Percentiles rank a stretch among this genome's conserved stretches.
phyloP scores from a whole-genome alignment of 2,888 invertebrate genomes.

The Auanema freiburgensis region DNA sequence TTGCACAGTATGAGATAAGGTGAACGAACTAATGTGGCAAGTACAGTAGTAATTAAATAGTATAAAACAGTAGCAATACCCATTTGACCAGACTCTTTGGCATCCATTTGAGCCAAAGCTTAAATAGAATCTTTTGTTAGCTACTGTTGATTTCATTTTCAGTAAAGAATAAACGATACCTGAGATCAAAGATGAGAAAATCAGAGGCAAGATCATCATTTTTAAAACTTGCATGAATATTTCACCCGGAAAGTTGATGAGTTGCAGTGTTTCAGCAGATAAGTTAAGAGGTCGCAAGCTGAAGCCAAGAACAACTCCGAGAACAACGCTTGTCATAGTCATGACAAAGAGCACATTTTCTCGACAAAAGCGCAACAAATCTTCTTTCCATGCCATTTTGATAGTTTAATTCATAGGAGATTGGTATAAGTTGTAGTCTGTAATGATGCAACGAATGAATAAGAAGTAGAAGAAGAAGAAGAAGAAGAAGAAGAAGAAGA shows the following conservation, averaged over 20 bases:
- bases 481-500: too few species aligned
- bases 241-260: slow-evolving; percentile 87
- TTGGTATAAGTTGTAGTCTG: too few species aligned
- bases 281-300: slow-evolving; percentile 70
- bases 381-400: slow-evolving; percentile 11
- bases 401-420: too few species aligned
- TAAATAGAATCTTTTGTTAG: slow-evolving; percentile 7
- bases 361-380: slow-evolving; percentile 34
- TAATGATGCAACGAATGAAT: too few species aligned
- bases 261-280: slow-evolving; percentile 67
- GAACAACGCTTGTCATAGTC: slow-evolving; percentile 45
- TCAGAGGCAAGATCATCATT: slow-evolving; percentile 84
- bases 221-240: slow-evolving; percentile 85
- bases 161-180: slow-evolving; percentile 66
- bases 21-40: slow-evolving; percentile 71
- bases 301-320: slow-evolving; percentile 55
- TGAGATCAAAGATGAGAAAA: slow-evolving; percentile 82
- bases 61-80: slow-evolving; percentile 73
- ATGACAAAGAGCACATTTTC: slow-evolving; percentile 43
- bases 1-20: background rate
- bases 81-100: slow-evolving; percentile 67
- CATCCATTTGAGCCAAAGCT: slow-evolving; percentile 64
- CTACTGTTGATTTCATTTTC: too few species aligned
- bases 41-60: slow-evolving; percentile 73
- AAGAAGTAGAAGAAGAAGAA: too few species aligned